Evolutionary conservation across 2,797 vertebrate genomes (phyloP), one percentile per base, ranked within the genome.

Genomic region (Propithecus deckenii): DNA sequence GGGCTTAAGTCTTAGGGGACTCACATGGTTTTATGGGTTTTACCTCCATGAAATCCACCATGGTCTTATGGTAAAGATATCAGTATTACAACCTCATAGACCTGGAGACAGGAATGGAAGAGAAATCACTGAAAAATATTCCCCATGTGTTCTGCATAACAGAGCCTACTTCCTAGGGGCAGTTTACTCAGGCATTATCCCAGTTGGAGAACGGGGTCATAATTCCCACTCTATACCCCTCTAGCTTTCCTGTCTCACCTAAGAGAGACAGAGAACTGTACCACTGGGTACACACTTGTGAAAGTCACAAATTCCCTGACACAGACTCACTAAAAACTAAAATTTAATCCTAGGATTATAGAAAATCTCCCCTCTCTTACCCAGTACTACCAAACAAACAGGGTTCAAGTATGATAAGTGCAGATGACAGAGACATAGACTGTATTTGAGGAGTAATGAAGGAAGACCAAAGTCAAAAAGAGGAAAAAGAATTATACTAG

Each of bases 141-240:
- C 4, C 30, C 1, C 4, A 41, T 14, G 0, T 52, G 15, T 38
- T 80, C 14, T 83, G 38, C 30, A 22, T 15, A 55, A n/a, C 15
- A 48, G 57, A 81, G 52, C 4, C 28, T 65, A 15, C 7, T 46
- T 85, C 46, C 48, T 87, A 22, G 14, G 48, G 46, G 17, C 41
- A 32, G 4, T 57, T 88, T 43, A 30, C 50, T 46, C 20, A 48
- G 41, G 15, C 23, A 4, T 67, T 55, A 7, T n/a, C 7, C 30
- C 30, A 30, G 17, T 0, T 1, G 13, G 11, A 7, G 35, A 88
- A 80, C 25, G 12, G 1, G 30, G 12, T 0, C 14, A 17, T 13
- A 20, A 20, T 78, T 18, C 20, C 4, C 28, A 48, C 22, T 63
- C 7, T 46, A 43, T 52, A 52, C 7, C 10, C 28, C 15, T 32